phyloP scores from a whole-genome alignment of 2,797 vertebrate genomes.

The Sebastes wilsoni region DNA sequence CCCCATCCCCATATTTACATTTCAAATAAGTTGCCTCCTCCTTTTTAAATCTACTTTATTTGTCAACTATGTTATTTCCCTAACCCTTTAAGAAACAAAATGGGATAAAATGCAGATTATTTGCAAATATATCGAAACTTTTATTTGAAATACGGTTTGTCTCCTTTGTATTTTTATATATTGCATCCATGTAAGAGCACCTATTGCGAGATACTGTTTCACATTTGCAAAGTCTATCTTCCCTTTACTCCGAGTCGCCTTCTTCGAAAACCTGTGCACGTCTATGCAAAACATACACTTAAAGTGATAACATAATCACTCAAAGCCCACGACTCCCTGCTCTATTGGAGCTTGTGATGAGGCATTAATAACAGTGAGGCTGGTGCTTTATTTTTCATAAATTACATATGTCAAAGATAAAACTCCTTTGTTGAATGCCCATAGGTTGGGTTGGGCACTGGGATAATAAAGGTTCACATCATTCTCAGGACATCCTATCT shows the following conservation, averaged over 20 bases:
- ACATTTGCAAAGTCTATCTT: conserved; percentile 40
- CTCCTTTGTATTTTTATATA: conserved; percentile 20
- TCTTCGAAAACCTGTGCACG: conserved; percentile 65
- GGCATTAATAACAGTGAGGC: conserved; percentile 81
- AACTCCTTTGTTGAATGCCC: conserved; percentile 69
- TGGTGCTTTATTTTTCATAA: conserved; percentile 82
- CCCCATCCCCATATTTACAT: conserved; percentile 25
- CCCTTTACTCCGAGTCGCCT: not conserved
- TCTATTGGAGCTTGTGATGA: conserved; percentile 86
- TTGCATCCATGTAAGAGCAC: not conserved
- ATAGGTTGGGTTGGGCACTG: conserved; percentile 30
- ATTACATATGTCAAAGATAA: conserved; percentile 84
- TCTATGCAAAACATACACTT: conserved; percentile 83
- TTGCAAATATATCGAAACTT: not conserved
- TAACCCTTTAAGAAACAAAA: not conserved
- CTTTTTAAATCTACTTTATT: conserved; percentile 7
- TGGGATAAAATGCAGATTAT: not conserved
- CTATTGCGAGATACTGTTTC: conserved; percentile 7
- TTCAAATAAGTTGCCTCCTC: conserved; percentile 35
- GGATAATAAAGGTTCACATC: conserved; percentile 36
- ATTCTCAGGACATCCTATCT: conserved; percentile 16
- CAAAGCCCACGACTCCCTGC: conserved; percentile 80
- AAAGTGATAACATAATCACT: conserved; percentile 86
- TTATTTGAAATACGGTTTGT: conserved; percentile 1
- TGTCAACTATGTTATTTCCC: conserved; percentile 17